Conservation (phyloP, 2,888 invertebrate species). For the Eumerus sabulonum region DNA sequence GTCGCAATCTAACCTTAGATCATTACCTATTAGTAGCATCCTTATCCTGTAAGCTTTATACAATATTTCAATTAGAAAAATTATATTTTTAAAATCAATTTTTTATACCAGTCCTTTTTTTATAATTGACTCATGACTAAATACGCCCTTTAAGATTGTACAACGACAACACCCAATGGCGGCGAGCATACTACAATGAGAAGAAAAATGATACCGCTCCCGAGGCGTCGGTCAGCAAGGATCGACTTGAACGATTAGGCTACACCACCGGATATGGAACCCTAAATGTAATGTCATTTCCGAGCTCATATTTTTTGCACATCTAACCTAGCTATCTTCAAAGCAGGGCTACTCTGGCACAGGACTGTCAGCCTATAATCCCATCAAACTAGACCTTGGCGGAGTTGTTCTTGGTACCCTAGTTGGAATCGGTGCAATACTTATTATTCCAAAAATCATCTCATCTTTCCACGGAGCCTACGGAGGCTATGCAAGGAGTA, state of each 20-base stretch:
- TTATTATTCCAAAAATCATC: constrained; percentile 89
- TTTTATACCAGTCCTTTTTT: too few species aligned
- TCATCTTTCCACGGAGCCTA: constrained; percentile 85
- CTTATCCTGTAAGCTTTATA: too few species aligned
- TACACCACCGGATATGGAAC: constrained; percentile 78
- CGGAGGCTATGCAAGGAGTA: constrained; percentile 83
- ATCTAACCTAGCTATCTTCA: not conserved
- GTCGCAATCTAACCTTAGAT: too few species aligned
- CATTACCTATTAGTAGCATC: too few species aligned
- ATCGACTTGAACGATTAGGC: constrained; percentile 77
- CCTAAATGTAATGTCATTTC: constrained; percentile 73
- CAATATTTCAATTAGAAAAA: too few species aligned
- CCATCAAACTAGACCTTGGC: constrained; percentile 89
- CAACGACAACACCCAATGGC: constrained; percentile 75
- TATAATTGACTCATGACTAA: too few species aligned
- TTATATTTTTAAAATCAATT: too few species aligned
- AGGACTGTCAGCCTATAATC: constrained; percentile 83
- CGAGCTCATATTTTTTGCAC: not conserved
- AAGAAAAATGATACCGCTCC: constrained; percentile 73
- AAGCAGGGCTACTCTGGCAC: constrained; percentile 79
- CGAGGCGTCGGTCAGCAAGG: constrained; percentile 74
- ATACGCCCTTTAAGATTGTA: constrained; percentile 70
- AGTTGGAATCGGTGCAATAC: constrained; percentile 88
- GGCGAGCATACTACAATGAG: constrained; percentile 74
- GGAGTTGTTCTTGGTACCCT: constrained; percentile 90